phyloP scores from a whole-genome alignment of 2,888 invertebrate genomes.

The Dusona sp. region DNA sequence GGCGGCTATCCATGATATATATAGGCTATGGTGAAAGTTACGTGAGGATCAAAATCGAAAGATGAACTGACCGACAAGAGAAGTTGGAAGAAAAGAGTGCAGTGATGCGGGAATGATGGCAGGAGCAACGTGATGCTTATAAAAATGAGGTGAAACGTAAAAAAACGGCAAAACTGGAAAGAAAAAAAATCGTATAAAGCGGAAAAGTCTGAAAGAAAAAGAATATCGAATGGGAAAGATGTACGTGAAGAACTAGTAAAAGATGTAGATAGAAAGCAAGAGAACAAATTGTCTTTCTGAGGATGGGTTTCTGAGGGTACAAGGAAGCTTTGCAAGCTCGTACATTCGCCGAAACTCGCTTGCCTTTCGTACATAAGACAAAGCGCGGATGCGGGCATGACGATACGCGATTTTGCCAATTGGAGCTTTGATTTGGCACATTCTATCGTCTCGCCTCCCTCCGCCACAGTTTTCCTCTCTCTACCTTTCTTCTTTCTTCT shows the following conservation, averaged over 20 bases:
- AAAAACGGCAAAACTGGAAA: not conserved
- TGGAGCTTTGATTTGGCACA: slow-evolving; percentile 74
- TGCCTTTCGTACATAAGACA: slow-evolving; percentile 43
- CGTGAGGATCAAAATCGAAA: not conserved
- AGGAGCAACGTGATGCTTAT: not conserved
- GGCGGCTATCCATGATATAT: not conserved
- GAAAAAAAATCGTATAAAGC: not conserved
- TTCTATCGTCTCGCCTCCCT: slow-evolving; percentile 53
- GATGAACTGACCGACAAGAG: slow-evolving; percentile 19
- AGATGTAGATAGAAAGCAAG: slow-evolving; percentile 38
- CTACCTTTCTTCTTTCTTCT: not conserved
- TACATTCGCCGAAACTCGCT: slow-evolving; percentile 56
- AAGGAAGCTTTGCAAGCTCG: slow-evolving; percentile 48
- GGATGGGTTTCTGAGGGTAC: slow-evolving; percentile 4
- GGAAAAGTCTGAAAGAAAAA: not conserved
- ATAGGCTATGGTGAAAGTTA: not conserved
- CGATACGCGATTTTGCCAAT: slow-evolving; percentile 81
- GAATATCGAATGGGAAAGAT: slow-evolving; percentile 43
- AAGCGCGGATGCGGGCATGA: slow-evolving; percentile 73
- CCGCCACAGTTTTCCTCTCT: slow-evolving; percentile 12
- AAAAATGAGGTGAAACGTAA: slow-evolving; percentile 11
- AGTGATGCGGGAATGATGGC: slow-evolving; percentile 61
- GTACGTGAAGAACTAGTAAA: slow-evolving; percentile 25
- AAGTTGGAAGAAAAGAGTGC: slow-evolving; percentile 41
- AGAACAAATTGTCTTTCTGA: slow-evolving; percentile 14